Evolutionary conservation across 2,113 vertebrate genomes (phyloP).

Genomic region (Syngnathus typhle): DNA sequence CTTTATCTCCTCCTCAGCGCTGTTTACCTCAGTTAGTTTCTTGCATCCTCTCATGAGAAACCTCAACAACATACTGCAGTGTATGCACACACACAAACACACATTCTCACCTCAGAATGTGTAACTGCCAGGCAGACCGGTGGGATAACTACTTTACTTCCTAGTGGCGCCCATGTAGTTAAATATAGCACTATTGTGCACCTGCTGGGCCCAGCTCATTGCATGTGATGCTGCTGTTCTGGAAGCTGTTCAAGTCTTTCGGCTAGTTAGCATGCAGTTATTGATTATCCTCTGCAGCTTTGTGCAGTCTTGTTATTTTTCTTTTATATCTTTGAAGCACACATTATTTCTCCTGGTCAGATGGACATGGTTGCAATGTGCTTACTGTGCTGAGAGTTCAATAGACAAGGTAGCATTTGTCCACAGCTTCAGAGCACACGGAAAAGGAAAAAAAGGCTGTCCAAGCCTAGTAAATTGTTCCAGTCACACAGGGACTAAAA

Average conservation of each 20-base stretch:
- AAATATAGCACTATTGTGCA: constrained; percentile 13
- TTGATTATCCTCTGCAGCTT: constrained; percentile 20
- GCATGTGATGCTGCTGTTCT: constrained; percentile 9
- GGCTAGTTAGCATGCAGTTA: constrained; percentile 27
- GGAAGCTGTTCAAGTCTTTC: constrained; percentile 38
- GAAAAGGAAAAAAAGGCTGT: not conserved
- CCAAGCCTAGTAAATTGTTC: not conserved
- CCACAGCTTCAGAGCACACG: not conserved
- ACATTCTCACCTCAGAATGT: constrained; percentile 22
- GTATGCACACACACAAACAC: constrained; percentile 12
- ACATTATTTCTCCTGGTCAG: not conserved
- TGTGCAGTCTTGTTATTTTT: constrained; percentile 37
- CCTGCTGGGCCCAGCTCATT: constrained; percentile 26
- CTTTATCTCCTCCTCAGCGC: constrained; percentile 76
- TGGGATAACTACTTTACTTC: constrained; percentile 32
- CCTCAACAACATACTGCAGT: constrained; percentile 59
- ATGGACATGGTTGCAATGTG: not conserved
- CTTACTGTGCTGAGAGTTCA: not conserved
- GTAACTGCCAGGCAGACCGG: constrained; percentile 30
- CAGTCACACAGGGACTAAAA: not conserved
- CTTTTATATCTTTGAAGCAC: constrained; percentile 2
- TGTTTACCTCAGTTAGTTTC: constrained; percentile 82
- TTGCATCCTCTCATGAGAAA: constrained; percentile 75
- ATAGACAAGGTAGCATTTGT: not conserved
- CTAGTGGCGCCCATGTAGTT: constrained; percentile 6